Evolutionary conservation across 1,140 invertebrate species (phyloP).

Genomic region (Zelostemma sp.): DNA sequence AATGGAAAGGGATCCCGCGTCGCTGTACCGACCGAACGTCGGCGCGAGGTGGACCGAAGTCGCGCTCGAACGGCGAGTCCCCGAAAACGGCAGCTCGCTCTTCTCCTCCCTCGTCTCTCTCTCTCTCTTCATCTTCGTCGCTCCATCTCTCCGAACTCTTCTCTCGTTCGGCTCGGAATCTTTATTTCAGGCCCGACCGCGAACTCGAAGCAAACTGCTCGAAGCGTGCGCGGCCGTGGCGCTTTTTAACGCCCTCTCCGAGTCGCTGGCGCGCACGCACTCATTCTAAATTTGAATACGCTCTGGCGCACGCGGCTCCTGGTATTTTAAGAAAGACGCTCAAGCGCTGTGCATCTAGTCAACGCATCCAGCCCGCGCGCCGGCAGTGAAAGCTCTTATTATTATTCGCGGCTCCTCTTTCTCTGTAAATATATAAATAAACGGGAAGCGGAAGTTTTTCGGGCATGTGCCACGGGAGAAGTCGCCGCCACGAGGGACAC

Average conservation of each 20-base stretch:
- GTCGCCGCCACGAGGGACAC: background rate
- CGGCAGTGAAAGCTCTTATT: slow-evolving; percentile 7
- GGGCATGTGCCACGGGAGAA: background rate
- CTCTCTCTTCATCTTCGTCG: slow-evolving; percentile 24
- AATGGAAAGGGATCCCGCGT: slow-evolving; percentile 50
- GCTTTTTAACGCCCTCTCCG: slow-evolving; percentile 54
- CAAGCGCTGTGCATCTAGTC: slow-evolving; percentile 55
- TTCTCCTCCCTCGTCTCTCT: slow-evolving; percentile 4
- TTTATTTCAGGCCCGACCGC: slow-evolving; percentile 60
- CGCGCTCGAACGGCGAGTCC: slow-evolving; percentile 12
- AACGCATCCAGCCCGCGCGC: slow-evolving; percentile 52
- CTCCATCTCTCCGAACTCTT: slow-evolving; percentile 5
- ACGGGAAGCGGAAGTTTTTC: background rate
- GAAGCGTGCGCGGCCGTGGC: slow-evolving; percentile 51
- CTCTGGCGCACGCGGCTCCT: slow-evolving; percentile 19
- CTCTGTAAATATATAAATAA: background rate
- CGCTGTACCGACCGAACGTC: background rate
- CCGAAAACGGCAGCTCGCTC: slow-evolving; percentile 8
- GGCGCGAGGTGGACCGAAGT: background rate
- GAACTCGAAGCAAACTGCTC: slow-evolving; percentile 54
- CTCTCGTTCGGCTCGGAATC: slow-evolving; percentile 55
- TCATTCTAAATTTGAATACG: slow-evolving; percentile 59
- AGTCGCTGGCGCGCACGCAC: slow-evolving; percentile 31
- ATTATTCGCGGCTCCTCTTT: background rate
- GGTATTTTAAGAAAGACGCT: slow-evolving; percentile 57